A percentile compares a stretch with the other conserved stretches of the same genome.
phyloP scores from a whole-genome alignment of 1,140 invertebrate genomes.

The Aphelenchoides besseyi region DNA sequence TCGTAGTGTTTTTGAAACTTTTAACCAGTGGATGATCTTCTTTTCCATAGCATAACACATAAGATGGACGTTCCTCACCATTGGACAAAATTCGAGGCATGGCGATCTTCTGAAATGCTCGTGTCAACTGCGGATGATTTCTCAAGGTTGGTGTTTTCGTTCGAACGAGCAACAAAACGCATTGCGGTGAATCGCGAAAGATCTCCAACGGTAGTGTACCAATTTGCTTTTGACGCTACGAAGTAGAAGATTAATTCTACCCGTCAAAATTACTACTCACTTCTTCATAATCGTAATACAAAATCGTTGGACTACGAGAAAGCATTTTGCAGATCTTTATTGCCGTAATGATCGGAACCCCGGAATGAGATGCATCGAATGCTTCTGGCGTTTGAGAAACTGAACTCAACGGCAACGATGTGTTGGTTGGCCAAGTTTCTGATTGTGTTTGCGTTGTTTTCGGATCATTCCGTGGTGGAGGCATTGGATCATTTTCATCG shows the following conservation, averaged over 20 bases:
- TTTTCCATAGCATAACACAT: background rate
- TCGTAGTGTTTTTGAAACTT: background rate
- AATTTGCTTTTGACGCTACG: background rate
- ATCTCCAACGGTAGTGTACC: background rate
- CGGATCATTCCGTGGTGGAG: no score
- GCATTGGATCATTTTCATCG: no score
- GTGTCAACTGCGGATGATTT: background rate
- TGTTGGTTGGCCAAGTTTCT: no score
- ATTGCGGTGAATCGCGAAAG: background rate
- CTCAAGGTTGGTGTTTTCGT: background rate
- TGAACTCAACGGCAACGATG: no score
- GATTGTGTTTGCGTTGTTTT: no score
- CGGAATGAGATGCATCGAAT: no score
- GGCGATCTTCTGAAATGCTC: background rate
- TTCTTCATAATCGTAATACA: background rate
- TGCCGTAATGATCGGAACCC: no score
- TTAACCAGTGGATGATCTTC: background rate
- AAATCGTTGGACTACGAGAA: background rate
- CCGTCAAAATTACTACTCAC: background rate
- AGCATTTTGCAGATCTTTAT: background rate
- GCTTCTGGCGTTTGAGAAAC: no score
- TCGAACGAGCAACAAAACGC: background rate
- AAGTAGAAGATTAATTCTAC: background rate
- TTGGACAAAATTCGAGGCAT: background rate
- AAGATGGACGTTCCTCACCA: background rate